phyloP scores from a whole-genome alignment of 1,140 invertebrate species.

The Batillaria attramentaria region DNA sequence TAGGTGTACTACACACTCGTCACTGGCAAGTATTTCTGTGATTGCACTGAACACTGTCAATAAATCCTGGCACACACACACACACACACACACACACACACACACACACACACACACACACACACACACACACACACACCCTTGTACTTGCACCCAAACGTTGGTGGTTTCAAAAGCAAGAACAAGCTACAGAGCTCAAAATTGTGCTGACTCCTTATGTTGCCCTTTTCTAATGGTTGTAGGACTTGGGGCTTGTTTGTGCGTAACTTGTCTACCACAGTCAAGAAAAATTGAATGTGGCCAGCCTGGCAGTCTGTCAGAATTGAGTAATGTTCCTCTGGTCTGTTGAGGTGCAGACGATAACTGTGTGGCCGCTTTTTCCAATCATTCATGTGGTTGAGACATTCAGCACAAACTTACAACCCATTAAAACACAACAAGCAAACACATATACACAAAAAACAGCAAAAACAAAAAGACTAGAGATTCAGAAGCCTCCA shows the following conservation, averaged over 20 bases:
- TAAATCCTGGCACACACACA: background rate
- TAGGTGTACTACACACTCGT: no score
- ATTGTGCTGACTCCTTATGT: background rate
- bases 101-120: background rate
- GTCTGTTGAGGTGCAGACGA: no score
- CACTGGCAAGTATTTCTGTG: no score
- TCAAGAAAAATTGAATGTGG: background rate
- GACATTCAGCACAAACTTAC: no score
- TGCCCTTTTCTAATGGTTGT: background rate
- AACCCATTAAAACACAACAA: no score
- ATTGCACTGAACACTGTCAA: no score
- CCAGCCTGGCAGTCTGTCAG: background rate
- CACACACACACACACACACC: background rate
- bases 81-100: background rate
- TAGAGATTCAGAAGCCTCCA: background rate
- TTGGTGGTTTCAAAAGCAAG: background rate
- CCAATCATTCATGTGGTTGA: no score
- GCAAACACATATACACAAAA: background rate
- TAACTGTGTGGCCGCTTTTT: no score
- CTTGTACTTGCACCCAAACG: background rate
- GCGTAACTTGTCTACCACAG: background rate
- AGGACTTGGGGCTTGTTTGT: background rate
- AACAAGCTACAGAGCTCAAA: background rate
- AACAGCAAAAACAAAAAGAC: background rate
- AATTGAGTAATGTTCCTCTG: background rate